Base-by-base conservation (phyloP, 2,797 vertebrate genomes). In the Xiphorhynchus erythropygius region DNA sequence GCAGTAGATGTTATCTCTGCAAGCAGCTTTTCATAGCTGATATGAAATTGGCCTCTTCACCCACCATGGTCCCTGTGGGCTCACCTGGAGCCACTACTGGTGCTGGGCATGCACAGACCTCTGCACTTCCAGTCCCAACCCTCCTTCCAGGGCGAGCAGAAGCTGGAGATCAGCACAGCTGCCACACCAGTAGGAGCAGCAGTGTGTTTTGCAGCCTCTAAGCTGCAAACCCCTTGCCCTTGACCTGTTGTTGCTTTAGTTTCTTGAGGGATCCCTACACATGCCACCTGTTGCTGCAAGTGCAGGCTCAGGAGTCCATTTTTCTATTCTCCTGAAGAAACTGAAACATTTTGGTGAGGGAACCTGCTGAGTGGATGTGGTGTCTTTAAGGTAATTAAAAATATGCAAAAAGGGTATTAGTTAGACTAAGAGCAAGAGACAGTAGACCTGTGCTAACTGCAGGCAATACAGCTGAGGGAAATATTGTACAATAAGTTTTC, bases 31-130 rank as follows among this genome's bases (percentile, higher is more conserved):
- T 73, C 30, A 11, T 27, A n/a, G 50, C 39, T 83, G 33, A 18
- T 39, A 9, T 0, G 0, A 64, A 74, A 39, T 59, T 76, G 53
- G 5, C 18, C 32, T 67, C 44, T 57, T n/a, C 15, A 14, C 21
- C 22, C 12, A 0, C 47, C 0, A 0, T 4, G 1, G 13, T 57
- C 28, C n/a, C 39, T 78, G 69, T 11, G 24, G n/a, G n/a, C 50
- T 95, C 32, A 33, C 17, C 41, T 57, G 50, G 46, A 49, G 37
- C 47, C 46, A 9, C 24, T 84, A 2, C 15, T 42, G 19, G 7
- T 77, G 52, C 50, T 6, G 3, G 44, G 30, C 6, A 30, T 44
- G 68, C 49, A n/a, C 0, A 1, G 6, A 13, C 4, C 9, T 30
- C 33, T 3, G 3, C 49, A 33, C 7, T 27, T 65, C 22, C 76